Base-by-base conservation (phyloP, 2,888 invertebrate species). In the Campoletis raptor region DNA sequence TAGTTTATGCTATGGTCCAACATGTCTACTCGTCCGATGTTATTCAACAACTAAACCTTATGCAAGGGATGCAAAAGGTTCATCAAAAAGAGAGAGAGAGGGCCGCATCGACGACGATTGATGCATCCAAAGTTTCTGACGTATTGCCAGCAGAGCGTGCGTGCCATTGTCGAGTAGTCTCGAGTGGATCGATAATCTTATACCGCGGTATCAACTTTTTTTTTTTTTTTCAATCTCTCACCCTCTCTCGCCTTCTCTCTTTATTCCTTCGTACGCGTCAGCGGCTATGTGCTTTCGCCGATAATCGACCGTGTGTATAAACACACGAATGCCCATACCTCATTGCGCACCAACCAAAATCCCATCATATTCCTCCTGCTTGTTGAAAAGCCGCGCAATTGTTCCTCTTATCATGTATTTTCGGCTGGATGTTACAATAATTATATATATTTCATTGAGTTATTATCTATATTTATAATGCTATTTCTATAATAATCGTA, bases 1-100 rank as follows among this genome's bases (percentile, higher is more conserved):
- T 81, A 89, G 88, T 91, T 91, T 89, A 89, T 87, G 87, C 82
- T 85, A 90, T 88, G 87, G 85, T 88, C 88, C 88, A 90, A 90
- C 89, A 88, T 86, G 72, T 78, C 86, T 86, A 81, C 72, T 86
- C 86, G 83, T 80, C 83, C 30, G 30, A 30, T 80, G 83, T 79
- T 57, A 18, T 24, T 83, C 87, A 85, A 79, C 48, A 48, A 48
- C 48, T 57, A 24, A n/a, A 6, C 30, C 15, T n/a, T 15, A 9
- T 30, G 21, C 18, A 12, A 30, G 54, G 67, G 37, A 37, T 6
- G 5, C n/a, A 18, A 48, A 18, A 48, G 5, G 40, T 24, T 67
- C 9, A 52, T 42, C 45, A 42, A 54, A 64, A 45, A n/a, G 54
- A 40, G 64, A 66, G n/a, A n/a, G n/a, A n/a, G n/a, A n/a, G n/a